Evolutionary conservation across 2,797 vertebrate species (phyloP).

Genomic region (Channa striata): DNA sequence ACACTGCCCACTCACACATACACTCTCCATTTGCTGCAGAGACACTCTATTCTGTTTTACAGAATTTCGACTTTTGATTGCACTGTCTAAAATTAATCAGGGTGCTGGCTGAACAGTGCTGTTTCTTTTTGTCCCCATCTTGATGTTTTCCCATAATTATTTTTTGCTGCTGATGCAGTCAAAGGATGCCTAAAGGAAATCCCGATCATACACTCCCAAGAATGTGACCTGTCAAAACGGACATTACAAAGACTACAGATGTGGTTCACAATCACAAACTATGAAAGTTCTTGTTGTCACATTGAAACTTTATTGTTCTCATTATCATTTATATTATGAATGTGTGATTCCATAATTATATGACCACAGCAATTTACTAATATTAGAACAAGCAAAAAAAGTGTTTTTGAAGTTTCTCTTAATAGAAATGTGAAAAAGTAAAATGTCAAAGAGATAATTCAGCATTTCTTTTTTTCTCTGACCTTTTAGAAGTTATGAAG

Average conservation of each 20-base stretch:
- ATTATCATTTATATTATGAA: no score
- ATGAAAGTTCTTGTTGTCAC: background rate
- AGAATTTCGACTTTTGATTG: conserved; percentile 9
- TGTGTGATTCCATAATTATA: no score
- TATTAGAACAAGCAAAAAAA: background rate
- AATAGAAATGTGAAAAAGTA: background rate
- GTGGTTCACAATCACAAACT: no score
- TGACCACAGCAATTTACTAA: background rate
- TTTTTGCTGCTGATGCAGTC: background rate
- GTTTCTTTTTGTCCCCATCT: background rate
- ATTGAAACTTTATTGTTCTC: no score
- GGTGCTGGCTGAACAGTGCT: background rate
- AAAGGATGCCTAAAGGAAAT: background rate
- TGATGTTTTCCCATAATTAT: background rate
- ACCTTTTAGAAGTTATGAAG: conserved; percentile 48
- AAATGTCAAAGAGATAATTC: conserved; percentile 34
- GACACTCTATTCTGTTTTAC: conserved; percentile 3
- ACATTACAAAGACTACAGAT: background rate
- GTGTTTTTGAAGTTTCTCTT: background rate
- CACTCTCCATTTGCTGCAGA: conserved; percentile 14
- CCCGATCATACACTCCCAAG: conserved; percentile 10
- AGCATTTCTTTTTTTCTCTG: conserved; percentile 21
- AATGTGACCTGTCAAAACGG: conserved; percentile 1
- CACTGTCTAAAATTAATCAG: conserved; percentile 16
- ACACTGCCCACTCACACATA: conserved; percentile 3